Evolutionary conservation across 1,140 invertebrate genomes (phyloP).

Genomic region (Drosophila lini): DNA sequence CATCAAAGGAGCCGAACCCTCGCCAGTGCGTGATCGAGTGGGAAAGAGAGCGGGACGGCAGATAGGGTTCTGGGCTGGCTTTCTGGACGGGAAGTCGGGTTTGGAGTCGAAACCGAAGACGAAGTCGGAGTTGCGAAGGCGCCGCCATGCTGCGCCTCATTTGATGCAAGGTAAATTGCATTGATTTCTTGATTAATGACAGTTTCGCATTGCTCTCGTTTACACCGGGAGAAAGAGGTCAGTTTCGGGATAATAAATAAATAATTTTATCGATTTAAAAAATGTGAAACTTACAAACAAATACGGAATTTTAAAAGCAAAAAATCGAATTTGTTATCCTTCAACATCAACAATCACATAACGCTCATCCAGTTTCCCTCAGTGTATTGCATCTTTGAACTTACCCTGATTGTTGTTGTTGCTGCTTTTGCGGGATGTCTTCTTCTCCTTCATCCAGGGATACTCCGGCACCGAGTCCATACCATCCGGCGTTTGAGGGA

Average conservation of each 20-base stretch:
- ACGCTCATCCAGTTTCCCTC: neutral
- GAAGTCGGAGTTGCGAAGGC: conserved; percentile 48
- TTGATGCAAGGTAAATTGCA: conserved; percentile 67
- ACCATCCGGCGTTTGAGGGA: conserved; percentile 86
- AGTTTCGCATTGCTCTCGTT: conserved; percentile 64
- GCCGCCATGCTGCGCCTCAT: conserved; percentile 62
- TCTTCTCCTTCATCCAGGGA: conserved; percentile 99
- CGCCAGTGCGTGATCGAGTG: conserved; percentile 60
- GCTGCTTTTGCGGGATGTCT: conserved; percentile 96
- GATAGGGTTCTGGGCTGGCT: conserved; percentile 13
- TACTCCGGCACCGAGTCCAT: conserved; percentile 93
- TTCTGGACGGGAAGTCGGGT: conserved; percentile 39
- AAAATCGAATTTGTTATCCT: neutral
- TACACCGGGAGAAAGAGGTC: conserved; percentile 11
- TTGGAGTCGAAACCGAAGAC: neutral
- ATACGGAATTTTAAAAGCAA: too few species aligned
- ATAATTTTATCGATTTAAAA: too few species aligned
- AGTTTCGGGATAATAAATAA: neutral
- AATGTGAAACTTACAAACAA: neutral
- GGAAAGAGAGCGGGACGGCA: conserved; percentile 12
- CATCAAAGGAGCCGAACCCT: conserved; percentile 78
- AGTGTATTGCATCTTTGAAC: conserved; percentile 57
- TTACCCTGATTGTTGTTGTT: conserved; percentile 92
- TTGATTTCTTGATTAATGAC: conserved; percentile 82
- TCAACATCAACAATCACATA: neutral